These are phyloP conservation scores for Julus scanicus DNA, from an alignment of 2,888 invertebrate species.

Conservation along the genomic window DNA sequence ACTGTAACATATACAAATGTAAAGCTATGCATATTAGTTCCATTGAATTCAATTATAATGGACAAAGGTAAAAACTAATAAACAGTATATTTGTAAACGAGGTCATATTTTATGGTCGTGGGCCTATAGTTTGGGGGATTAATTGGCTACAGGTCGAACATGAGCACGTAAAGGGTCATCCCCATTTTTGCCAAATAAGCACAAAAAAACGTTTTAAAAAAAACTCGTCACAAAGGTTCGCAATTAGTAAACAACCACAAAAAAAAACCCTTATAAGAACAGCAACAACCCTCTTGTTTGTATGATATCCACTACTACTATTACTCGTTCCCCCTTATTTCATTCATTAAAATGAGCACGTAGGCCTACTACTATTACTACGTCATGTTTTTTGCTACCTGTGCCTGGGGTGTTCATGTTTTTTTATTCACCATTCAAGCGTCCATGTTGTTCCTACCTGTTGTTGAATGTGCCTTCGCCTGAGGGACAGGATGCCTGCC, in stretches of 20 bases:
- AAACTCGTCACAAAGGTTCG: not conserved
- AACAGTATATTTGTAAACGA: not conserved
- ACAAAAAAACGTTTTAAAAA: not conserved
- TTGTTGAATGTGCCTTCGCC: constrained; percentile 30
- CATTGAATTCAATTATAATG: not conserved
- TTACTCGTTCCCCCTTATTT: not conserved
- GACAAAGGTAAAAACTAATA: not conserved
- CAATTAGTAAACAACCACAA: not conserved
- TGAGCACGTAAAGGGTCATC: constrained; percentile 1
- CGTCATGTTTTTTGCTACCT: constrained; percentile 38
- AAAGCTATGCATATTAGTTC: not conserved
- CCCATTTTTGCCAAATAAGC: constrained; percentile 1
- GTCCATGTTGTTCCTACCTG: constrained; percentile 35
- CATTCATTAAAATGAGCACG: constrained; percentile 24
- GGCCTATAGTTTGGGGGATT: not conserved
- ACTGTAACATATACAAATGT: not conserved
- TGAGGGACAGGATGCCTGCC: constrained; percentile 53
- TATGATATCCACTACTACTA: not conserved
- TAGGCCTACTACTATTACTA: constrained; percentile 38
- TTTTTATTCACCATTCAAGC: constrained; percentile 37
- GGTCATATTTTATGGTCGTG: constrained; percentile 30
- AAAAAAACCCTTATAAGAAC: not conserved
- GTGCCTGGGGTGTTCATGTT: not conserved
- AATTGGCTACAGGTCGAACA: constrained; percentile 19
- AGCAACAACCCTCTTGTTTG: not conserved